Conservation (phyloP, 2,113 vertebrate species). For the Spea bombifrons region DNA sequence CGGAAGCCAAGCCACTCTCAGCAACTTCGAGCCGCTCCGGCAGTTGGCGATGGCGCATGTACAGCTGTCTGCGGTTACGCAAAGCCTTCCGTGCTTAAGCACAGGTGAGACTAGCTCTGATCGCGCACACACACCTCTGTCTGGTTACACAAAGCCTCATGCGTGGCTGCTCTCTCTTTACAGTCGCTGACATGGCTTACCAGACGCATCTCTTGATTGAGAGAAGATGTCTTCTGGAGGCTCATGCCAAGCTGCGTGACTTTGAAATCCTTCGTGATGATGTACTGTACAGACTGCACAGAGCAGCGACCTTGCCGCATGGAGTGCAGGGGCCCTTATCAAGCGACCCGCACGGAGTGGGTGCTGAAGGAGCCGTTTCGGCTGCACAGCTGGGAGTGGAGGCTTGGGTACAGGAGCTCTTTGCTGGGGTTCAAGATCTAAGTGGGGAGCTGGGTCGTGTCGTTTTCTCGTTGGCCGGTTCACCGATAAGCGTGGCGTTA, state of each 20-base stretch:
- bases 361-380: not conserved
- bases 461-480: constrained; percentile 77
- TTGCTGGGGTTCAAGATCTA: constrained; percentile 77
- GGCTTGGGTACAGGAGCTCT: constrained; percentile 72
- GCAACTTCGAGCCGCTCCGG: constrained; percentile 69
- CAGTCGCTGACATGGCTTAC: constrained; percentile 78
- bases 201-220: constrained; percentile 80
- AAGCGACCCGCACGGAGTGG: not conserved
- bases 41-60: constrained; percentile 68
- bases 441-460: constrained; percentile 79
- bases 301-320: constrained; percentile 41
- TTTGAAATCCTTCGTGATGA: constrained; percentile 83
- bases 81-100: constrained; percentile 82
- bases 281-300: constrained; percentile 74
- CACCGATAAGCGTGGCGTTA: constrained; percentile 69
- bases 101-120: constrained; percentile 71
- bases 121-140: constrained; percentile 79
- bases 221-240: constrained; percentile 77
- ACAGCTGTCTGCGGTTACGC: constrained; percentile 80
- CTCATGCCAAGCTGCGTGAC: constrained; percentile 81
- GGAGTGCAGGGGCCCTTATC: constrained; percentile 19
- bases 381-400: constrained; percentile 45
- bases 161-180: constrained; percentile 38
- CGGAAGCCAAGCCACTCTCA: constrained; percentile 56
- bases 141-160: constrained; percentile 77